Percentiles rank a stretch among this genome's conserved stretches.
phyloP scores from a whole-genome alignment of 2,797 vertebrate species.

The Danio aesculapii region DNA sequence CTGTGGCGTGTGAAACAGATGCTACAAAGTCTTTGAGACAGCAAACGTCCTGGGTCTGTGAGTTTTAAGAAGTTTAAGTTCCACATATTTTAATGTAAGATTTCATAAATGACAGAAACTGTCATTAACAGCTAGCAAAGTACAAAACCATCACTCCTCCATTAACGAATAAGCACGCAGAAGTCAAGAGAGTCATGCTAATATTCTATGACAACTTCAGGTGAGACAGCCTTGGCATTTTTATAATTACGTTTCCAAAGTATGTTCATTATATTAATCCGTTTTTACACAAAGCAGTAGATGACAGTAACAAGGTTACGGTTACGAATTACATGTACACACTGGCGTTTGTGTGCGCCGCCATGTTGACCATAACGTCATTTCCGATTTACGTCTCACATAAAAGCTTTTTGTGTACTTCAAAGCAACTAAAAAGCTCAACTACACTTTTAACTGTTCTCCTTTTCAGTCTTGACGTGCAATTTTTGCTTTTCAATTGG shows the following conservation, averaged over 20 bases:
- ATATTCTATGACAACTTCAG: background rate
- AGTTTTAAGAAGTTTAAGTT: slow-evolving; percentile 29
- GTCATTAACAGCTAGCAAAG: background rate
- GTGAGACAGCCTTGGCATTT: background rate
- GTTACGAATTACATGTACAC: background rate
- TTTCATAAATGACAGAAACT: slow-evolving; percentile 1
- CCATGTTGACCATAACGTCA: slow-evolving; percentile 47
- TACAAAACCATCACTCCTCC: background rate
- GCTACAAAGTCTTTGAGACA: slow-evolving; percentile 23
- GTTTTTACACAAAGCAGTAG: background rate
- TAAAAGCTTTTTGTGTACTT: background rate
- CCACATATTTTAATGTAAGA: slow-evolving; percentile 39
- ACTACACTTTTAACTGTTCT: too few species aligned
- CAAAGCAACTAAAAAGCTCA: too few species aligned
- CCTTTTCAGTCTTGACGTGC: too few species aligned
- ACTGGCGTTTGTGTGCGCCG: background rate
- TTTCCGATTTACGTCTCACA: background rate
- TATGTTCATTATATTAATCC: too few species aligned
- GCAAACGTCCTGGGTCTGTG: background rate
- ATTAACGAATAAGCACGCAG: background rate
- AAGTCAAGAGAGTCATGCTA: background rate
- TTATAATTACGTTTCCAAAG: background rate
- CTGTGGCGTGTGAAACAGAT: background rate
- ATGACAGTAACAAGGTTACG: slow-evolving; percentile 17
- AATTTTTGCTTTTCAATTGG: too few species aligned